Evolutionary conservation across 2,888 invertebrate species (phyloP).

Genomic region (Heliconius erato): DNA sequence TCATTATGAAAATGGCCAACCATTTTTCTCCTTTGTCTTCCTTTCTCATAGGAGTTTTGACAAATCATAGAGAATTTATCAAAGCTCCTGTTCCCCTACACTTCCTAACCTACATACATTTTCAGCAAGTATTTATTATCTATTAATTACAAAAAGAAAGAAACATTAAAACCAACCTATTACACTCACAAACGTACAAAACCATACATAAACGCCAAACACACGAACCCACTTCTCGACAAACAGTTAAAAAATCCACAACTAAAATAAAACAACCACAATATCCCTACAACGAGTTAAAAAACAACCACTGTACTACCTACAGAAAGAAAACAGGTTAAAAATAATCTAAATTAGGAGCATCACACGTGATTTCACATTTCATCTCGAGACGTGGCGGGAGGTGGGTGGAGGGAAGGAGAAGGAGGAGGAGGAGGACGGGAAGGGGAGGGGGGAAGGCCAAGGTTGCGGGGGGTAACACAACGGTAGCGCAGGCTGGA

Average conservation of each 20-base stretch:
- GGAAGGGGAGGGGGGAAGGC: conserved; percentile 44
- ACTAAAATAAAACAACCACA: background rate
- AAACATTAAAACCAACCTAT: background rate
- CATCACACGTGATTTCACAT: conserved; percentile 35
- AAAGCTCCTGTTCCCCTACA: too few species aligned
- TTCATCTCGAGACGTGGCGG: conserved; percentile 61
- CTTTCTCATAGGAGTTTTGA: too few species aligned
- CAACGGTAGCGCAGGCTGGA: conserved; percentile 53
- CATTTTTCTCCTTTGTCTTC: too few species aligned
- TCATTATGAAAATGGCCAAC: too few species aligned
- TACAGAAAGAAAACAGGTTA: conserved; percentile 2
- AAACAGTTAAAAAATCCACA: background rate
- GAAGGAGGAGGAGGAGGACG: conserved; percentile 2
- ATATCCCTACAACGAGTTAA: too few species aligned
- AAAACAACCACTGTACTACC: background rate
- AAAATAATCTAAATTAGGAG: conserved; percentile 28
- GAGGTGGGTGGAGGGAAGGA: conserved; percentile 46
- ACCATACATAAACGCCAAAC: background rate
- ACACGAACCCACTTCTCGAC: background rate
- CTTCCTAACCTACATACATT: too few species aligned
- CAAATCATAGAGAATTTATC: too few species aligned
- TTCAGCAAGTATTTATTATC: background rate
- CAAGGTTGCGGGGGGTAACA: conserved; percentile 37
- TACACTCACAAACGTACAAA: background rate
- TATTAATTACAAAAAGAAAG: background rate